Conservation (phyloP, 2,888 invertebrate species). For the Dryomyza anilis region DNA sequence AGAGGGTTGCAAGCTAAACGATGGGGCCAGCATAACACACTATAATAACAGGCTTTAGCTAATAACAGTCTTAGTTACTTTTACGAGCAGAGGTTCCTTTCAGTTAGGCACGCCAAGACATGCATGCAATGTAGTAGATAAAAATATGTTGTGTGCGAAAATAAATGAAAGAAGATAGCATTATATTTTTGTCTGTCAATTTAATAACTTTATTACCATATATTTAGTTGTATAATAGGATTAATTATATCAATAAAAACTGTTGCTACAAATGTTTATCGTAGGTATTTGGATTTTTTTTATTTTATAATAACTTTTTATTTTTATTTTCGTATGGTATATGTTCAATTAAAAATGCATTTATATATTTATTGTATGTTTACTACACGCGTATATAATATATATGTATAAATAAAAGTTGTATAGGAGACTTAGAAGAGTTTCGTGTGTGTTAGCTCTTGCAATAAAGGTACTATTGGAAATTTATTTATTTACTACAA, state of each 20-base stretch:
- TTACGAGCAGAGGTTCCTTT: too few relatives aligned
- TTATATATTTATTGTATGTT: not conserved
- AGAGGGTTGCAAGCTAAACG: too few relatives aligned
- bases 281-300: not conserved
- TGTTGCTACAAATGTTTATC: slow-evolving; percentile 1
- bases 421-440: not conserved
- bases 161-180: too few relatives aligned
- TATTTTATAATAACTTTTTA: not conserved
- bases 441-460: not conserved
- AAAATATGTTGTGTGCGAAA: too few relatives aligned
- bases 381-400: too few relatives aligned
- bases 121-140: too few relatives aligned
- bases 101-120: too few relatives aligned
- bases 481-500: slow-evolving; percentile 12
- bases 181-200: too few relatives aligned
- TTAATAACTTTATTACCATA: not conserved
- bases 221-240: slow-evolving; percentile 14
- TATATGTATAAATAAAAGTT: not conserved
- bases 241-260: slow-evolving; percentile 12
- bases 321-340: not conserved
- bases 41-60: too few relatives aligned
- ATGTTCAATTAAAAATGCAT: slow-evolving; percentile 5
- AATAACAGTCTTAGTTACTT: too few relatives aligned
- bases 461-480: slow-evolving; percentile 7
- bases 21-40: too few relatives aligned